A percentile compares a stretch with the other conserved stretches of the same genome.
phyloP scores from a whole-genome alignment of 1,140 invertebrate species.

The Drosophila dunni region DNA sequence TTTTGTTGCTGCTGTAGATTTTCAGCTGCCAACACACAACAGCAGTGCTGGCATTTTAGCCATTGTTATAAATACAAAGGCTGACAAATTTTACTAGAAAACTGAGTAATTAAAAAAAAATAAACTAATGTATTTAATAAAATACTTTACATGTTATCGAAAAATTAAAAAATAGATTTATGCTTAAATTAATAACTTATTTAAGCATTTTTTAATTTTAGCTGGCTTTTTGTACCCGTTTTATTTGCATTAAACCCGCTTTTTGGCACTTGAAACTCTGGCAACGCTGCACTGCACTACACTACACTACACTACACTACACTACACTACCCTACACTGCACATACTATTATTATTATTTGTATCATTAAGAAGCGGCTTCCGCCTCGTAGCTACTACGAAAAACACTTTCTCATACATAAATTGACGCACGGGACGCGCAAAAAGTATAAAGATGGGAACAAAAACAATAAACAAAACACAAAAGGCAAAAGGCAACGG shows the following conservation, averaged over 20 bases:
- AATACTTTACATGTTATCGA: too few species aligned
- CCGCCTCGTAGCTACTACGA: slow-evolving; percentile 50
- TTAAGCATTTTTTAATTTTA: too few species aligned
- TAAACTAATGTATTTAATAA: too few species aligned
- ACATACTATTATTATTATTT: slow-evolving; percentile 17
- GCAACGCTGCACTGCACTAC: neutral
- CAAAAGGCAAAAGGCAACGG: slow-evolving; percentile 40
- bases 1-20: slow-evolving; percentile 9
- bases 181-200: too few species aligned
- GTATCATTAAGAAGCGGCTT: slow-evolving; percentile 68
- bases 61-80: too few species aligned
- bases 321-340: slow-evolving; percentile 22
- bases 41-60: neutral
- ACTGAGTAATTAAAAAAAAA: too few species aligned
- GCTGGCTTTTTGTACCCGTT: too few species aligned
- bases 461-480: slow-evolving; percentile 41
- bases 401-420: slow-evolving; percentile 40
- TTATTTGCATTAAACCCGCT: too few species aligned
- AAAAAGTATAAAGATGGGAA: slow-evolving; percentile 69
- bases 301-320: slow-evolving; percentile 20
- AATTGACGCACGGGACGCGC: slow-evolving; percentile 64
- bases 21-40: neutral
- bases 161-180: too few species aligned
- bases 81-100: too few species aligned
- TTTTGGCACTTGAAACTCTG: too few species aligned